Base-by-base conservation (phyloP, 2,888 invertebrate genomes). In the Agriopis aurantiaria region DNA sequence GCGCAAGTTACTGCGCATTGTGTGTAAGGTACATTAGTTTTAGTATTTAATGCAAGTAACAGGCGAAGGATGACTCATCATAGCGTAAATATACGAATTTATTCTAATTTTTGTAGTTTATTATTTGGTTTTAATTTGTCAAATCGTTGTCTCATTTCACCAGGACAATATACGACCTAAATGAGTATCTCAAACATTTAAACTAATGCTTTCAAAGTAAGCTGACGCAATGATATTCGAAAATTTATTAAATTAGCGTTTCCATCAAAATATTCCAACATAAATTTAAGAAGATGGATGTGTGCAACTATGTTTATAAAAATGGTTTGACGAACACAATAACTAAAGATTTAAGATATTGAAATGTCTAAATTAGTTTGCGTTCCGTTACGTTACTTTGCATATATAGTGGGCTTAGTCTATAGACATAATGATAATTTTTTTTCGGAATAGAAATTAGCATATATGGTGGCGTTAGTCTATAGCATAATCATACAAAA, bases 181-280 rank as follows among this genome's bases (percentile, higher is more conserved):
- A 41, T 10, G 11, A 46, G 33, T 33, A 33, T 33, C 33, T 33
- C 33, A 33, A 33, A 33, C 33, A 33, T 46, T 45, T 11, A 46
- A 46, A 12, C 45, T 14, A 58, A 43, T 7, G 43, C 5, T 40
- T 10, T 56, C 17, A 52, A 52, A 53, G 58, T 63, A 68, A 58
- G 14, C 40, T 51, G 12, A 14, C 48, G 40, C 49, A 57, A 63
- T 68, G 58, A 68, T 52, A 3, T 63, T 41, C 23, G n/a, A 41
- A 52, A 52, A 63, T 58, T 68, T 68, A 63, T 49, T n/a, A n/a
- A n/a, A n/a, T n/a, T 52, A 23, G 17, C 51, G 52, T 56, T 57
- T 11, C 33, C 14, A 48, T 53, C 68, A 63, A 63, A 66, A 40
- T 62, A 57, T 5, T 48, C 12, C 11, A 10, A 12, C 23, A 43